Evolutionary conservation across 2,888 invertebrate genomes (phyloP), one percentile per base, ranked within the genome.

Genomic region (Macaria notata): DNA sequence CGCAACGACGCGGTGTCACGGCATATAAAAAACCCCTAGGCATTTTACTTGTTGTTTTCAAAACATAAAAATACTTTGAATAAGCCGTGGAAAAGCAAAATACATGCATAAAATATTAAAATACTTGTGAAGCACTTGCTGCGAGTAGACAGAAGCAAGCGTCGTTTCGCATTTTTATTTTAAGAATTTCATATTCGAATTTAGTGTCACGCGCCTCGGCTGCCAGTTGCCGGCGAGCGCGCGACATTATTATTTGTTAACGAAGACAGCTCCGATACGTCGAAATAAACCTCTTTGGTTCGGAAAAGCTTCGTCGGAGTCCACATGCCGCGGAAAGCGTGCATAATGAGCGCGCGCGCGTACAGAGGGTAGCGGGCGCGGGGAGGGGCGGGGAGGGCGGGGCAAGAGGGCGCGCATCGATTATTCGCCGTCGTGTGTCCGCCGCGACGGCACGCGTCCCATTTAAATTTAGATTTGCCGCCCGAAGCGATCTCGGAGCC

Each of bases 71-170:
- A 53, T 57, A 46, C 29, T 54, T 39, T 29, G 8, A 46, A 54
- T 49, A 58, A 49, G 31, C 44, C 9, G 44, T 48, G n/a, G 47
- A 47, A 54, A 54, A 58, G 46, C 46, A 53, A 61, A 55, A 64
- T 54, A 63, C 64, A 53, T 55, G 48, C 50, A 62, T 61, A 42
- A 61, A 63, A 54, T 56, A 59, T 50, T 52, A 44, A 72, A 77
- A 78, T 83, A 86, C 87, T 79, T 83, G 82, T 76, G 74, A 75
- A 73, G 79, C 84, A 89, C 88, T 87, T 88, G 90, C 80, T 87
- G 84, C 76, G 70, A 76, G 75, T 76, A 78, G 79, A 80, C 80
- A 80, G 77, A 83, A 86, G 86, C 83, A 85, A 82, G 75, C 72
- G 77, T 78, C 76, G 73, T 67, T 69, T 72, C 73, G 71, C 71